Evolutionary conservation across 2,888 invertebrate genomes (phyloP).

Genomic region (Calameuta pallipes): DNA sequence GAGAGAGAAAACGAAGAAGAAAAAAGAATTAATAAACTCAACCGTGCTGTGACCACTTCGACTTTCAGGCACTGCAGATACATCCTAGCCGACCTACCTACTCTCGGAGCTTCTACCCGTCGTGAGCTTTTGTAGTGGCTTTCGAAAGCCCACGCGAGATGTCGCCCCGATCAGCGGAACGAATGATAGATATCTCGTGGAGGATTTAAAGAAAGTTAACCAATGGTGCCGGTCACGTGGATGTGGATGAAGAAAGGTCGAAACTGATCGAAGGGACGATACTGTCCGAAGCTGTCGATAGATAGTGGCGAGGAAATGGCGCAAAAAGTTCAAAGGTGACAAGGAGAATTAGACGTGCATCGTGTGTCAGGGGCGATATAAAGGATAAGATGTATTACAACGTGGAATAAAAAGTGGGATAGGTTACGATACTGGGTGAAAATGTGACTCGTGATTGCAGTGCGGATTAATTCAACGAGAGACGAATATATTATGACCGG

Average conservation of each 20-base stretch:
- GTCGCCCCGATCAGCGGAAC: background rate
- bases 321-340: background rate
- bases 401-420: background rate
- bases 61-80: constrained; percentile 44
- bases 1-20: background rate
- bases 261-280: background rate
- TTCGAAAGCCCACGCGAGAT: background rate
- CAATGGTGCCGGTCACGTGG: background rate
- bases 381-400: background rate
- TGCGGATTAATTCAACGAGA: constrained; percentile 22
- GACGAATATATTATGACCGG: constrained; percentile 13
- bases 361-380: background rate
- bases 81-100: background rate
- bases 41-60: constrained; percentile 52
- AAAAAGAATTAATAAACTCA: constrained; percentile 30
- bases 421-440: background rate
- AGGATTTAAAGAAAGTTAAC: background rate
- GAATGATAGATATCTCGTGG: background rate
- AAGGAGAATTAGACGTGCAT: background rate
- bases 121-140: background rate
- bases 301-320: background rate
- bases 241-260: background rate
- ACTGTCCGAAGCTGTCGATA: background rate
- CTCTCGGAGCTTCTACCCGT: background rate
- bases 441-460: constrained; percentile 27